Evolutionary conservation across 2,888 invertebrate genomes (phyloP).

Genomic region (Dicycla oo): DNA sequence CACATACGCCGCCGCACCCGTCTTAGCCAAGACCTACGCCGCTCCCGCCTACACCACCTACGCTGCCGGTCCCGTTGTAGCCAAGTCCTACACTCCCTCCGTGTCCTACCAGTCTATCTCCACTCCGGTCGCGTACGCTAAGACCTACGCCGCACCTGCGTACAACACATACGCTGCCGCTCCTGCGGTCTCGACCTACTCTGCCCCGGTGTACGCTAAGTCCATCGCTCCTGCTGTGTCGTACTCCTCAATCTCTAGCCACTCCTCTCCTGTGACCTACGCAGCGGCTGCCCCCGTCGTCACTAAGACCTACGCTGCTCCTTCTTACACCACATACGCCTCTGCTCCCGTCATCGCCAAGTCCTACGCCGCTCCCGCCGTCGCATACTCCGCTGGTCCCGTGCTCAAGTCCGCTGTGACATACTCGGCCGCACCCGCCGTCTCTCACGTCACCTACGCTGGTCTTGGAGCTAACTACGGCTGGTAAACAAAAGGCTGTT

Average conservation of each 20-base stretch:
- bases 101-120: constrained; percentile 74
- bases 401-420: no score
- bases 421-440: constrained; percentile 91
- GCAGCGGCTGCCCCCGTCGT: constrained; percentile 74
- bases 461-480: constrained; percentile 89
- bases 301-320: constrained; percentile 72
- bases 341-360: constrained; percentile 82
- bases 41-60: constrained; percentile 64
- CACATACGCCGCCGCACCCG: constrained; percentile 74
- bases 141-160: constrained; percentile 68
- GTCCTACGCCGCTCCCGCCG: constrained; percentile 54
- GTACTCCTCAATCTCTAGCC: constrained; percentile 79
- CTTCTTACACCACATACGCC: constrained; percentile 51
- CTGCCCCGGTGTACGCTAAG: constrained; percentile 77
- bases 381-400: constrained; percentile 23
- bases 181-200: constrained; percentile 67
- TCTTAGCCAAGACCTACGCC: constrained; percentile 79
- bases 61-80: constrained; percentile 63
- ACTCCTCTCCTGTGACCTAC: constrained; percentile 80
- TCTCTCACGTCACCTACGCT: constrained; percentile 92
- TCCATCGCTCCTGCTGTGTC: constrained; percentile 77
- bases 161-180: constrained; percentile 45
- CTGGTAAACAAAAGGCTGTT: constrained; percentile 76
- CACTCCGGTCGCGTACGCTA: constrained; percentile 76
- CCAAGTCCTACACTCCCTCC: constrained; percentile 76